Base-by-base conservation (phyloP, 2,888 invertebrate genomes). In the Acleris laterana region DNA sequence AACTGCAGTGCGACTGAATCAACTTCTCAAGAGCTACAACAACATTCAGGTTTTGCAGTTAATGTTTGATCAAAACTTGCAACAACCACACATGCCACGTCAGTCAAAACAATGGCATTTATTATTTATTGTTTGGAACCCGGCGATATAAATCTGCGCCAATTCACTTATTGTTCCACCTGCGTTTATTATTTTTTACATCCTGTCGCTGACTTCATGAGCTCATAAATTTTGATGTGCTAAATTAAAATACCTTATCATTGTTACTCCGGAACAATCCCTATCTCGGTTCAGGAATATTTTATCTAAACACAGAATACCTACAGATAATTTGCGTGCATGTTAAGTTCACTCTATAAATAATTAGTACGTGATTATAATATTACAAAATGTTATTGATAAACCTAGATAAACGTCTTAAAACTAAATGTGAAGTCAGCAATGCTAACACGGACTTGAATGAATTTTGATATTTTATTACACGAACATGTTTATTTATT, bases 21-120 rank as follows among this genome's bases (percentile, higher is more conserved):
- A 11, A 38, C 32, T 38, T 38, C 46, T 5, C 46, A n/a, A 7
- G 46, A 16, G 46, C 17, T 46, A 46, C 17, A 17, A 17, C 42
- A 55, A 55, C 38, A 32, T 32, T 9, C 55, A 55, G 9, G 13
- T 32, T 32, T 2, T 25, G 22, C 22, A 46, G n/a, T 22, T 17
- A 53, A 56, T 44, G 46, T 57, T 57, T 57, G 46, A 3, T 46
- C 57, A 46, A 57, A 57, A 46, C 42, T 56, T 55, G 32, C 53
- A 28, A 5, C 32, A 28, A 13, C 32, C 44, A 17, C n/a, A 46
- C 55, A 17, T 6, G 49, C 4, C 7, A n/a, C 32, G 48, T 48
- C 58, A 58, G 17, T 42, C 22, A 53, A 48, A 48, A 64, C 59
- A 49, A 60, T 60, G 20, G 11, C 59, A 53, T 28, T 32, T 48